Evolutionary conservation across 1,140 invertebrate species (phyloP), one percentile per base, ranked within the genome.

Genomic region (Drosophila tsacasi): DNA sequence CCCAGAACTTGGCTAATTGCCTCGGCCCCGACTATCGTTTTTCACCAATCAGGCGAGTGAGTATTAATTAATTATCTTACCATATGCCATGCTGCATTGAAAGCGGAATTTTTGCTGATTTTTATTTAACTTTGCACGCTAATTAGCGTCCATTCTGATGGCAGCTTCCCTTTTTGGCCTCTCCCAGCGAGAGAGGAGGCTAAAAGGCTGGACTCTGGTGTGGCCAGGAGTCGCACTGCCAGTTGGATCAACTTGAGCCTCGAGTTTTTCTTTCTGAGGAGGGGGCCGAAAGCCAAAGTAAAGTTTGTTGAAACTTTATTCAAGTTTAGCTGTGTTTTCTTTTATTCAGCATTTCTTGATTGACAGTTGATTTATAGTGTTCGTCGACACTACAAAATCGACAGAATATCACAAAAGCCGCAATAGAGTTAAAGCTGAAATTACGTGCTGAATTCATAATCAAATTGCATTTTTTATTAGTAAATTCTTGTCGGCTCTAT

Each of bases 11-110:
- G 68, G 82, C 83, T 85, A 85, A 85, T 86, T 85, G 83, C 75
- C 65, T 62, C 60, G 63, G 67, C 73, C 61, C 81, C 55, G 49
- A 61, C 77, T 71, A 73, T 81, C 46, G 76, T 67, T 74, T 79
- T 83, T 76, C 76, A 83, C 76, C 81, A 83, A 83, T 83, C 81
- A 83, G 58, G 68, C 65, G 61, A 83, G 76, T 83, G 67, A 76
- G 71, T 75, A 69, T 83, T 83, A 83, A 83, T 83, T 83, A 83
- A 83, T 83, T 83, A 83, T 83, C 81, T 76, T 79, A 63, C 71
- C 81, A 83, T 83, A 83, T 83, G 81, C 76, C 81, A 76, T 74
- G 77, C 61, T 79, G 69, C 71, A 74, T 82, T 80, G 81, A 83
- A 75, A 83, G 67, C 68, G 50, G 61, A 76, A 66, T 83, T 83